Percentiles rank a stretch among this genome's conserved stretches.
These are phyloP conservation scores for Rhinoderma darwinii DNA, from an alignment of 2,113 vertebrate species.

Conservation along the genomic window DNA sequence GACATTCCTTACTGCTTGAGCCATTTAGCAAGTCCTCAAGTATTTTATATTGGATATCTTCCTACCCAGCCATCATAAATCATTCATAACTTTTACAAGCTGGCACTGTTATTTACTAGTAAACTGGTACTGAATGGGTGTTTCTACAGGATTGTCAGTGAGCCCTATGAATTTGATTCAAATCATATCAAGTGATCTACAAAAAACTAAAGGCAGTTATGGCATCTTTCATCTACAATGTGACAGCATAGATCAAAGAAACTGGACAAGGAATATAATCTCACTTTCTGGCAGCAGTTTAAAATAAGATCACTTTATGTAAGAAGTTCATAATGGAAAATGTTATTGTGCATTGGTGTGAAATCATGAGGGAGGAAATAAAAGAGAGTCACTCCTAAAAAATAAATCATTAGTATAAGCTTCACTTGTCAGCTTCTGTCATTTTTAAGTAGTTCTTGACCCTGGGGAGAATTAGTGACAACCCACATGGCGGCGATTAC, in stretches of 20 bases:
- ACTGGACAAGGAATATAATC: not conserved
- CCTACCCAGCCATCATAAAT: not conserved
- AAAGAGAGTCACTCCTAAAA: too few species aligned
- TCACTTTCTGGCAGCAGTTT: not conserved
- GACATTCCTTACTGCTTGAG: not conserved
- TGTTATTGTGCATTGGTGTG: too few species aligned
- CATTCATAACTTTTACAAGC: not conserved
- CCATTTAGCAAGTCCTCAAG: not conserved
- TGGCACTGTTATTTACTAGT: slow-evolving; percentile 3
- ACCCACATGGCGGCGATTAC: too few species aligned
- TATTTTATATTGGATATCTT: not conserved
- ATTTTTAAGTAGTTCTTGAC: too few species aligned
- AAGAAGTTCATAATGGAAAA: too few species aligned
- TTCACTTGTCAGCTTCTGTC: too few species aligned
- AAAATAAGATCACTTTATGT: not conserved
- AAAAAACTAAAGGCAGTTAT: not conserved
- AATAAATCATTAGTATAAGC: too few species aligned
- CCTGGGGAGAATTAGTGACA: too few species aligned
- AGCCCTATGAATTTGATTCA: not conserved
- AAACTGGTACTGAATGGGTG: not conserved
- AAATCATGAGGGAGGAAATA: too few species aligned
- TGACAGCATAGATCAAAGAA: not conserved
- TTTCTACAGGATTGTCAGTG: not conserved
- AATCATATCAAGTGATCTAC: not conserved
- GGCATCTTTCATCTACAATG: not conserved